phyloP scores from a whole-genome alignment of 2,888 invertebrate species.

The Drosophila mimica region DNA sequence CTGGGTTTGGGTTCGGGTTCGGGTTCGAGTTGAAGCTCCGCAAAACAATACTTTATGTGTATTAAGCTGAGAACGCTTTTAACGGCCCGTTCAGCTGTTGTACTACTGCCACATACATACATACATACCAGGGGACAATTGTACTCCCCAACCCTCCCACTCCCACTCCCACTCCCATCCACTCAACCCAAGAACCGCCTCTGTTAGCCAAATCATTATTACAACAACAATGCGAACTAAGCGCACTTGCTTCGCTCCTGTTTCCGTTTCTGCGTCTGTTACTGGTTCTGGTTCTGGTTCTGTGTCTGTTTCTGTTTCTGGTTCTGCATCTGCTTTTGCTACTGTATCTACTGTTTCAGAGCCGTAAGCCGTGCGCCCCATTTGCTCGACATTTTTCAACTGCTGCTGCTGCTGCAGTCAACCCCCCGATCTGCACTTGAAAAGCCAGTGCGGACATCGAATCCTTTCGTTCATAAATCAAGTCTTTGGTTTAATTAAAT shows the following conservation, averaged over 20 bases:
- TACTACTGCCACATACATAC: conserved; percentile 14
- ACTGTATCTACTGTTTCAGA: conserved; percentile 12
- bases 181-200: conserved; percentile 1
- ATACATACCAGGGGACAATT: neutral
- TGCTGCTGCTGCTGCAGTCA: conserved; percentile 38
- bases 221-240: conserved; percentile 61
- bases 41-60: conserved; percentile 73
- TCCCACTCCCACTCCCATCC: conserved; percentile 8
- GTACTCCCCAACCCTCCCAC: conserved; percentile 3
- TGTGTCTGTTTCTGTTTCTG: conserved; percentile 6
- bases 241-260: conserved; percentile 42
- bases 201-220: conserved; percentile 72
- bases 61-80: conserved; percentile 66
- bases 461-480: conserved; percentile 85
- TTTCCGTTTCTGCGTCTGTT: conserved; percentile 4
- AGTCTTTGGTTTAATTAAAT: conserved; percentile 86
- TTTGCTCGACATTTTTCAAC: conserved; percentile 74
- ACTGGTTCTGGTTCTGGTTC: neutral
- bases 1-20: conserved; percentile 1
- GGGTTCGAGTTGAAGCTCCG: conserved; percentile 23
- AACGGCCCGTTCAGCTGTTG: conserved; percentile 75
- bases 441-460: conserved; percentile 68
- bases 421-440: conserved; percentile 44
- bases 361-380: conserved; percentile 64
- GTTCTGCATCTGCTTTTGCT: conserved; percentile 15